Conservation (phyloP, 1,140 invertebrate genomes). For the Drosophila pseudoobscura region DNA sequence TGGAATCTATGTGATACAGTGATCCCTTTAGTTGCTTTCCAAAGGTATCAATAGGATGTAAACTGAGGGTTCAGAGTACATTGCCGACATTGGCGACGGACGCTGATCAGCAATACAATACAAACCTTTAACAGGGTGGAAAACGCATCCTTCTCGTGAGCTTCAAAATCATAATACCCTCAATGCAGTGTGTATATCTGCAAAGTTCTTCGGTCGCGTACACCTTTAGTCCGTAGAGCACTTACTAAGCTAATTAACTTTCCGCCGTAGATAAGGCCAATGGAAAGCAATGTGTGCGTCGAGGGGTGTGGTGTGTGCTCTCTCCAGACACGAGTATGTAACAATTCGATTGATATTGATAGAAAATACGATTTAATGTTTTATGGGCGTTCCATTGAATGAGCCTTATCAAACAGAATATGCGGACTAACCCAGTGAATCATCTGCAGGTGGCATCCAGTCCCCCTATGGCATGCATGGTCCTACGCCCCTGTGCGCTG, state of each 20-base stretch:
- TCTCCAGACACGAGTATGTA: constrained; percentile 19
- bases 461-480: constrained; percentile 2
- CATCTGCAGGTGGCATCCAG: too few relatives aligned
- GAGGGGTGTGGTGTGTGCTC: constrained; percentile 1
- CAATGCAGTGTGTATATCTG: not conserved
- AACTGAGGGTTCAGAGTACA: too few relatives aligned
- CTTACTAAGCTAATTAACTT: constrained; percentile 32
- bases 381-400: constrained; percentile 49
- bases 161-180: too few relatives aligned
- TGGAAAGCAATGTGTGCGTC: constrained; percentile 1
- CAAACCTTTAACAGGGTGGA: too few relatives aligned
- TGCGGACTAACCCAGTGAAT: not conserved
- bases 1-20: too few relatives aligned
- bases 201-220: constrained; percentile 24
- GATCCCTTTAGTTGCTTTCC: too few relatives aligned
- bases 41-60: too few relatives aligned
- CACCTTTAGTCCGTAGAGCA: too few relatives aligned
- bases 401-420: constrained; percentile 41
- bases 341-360: constrained; percentile 58
- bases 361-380: constrained; percentile 48
- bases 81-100: too few relatives aligned
- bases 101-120: too few relatives aligned
- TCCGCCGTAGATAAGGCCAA: constrained; percentile 32
- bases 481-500: constrained; percentile 54
- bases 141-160: too few relatives aligned